Evolutionary conservation across 2,888 invertebrate species (phyloP).

Genomic region (Mantis religiosa): DNA sequence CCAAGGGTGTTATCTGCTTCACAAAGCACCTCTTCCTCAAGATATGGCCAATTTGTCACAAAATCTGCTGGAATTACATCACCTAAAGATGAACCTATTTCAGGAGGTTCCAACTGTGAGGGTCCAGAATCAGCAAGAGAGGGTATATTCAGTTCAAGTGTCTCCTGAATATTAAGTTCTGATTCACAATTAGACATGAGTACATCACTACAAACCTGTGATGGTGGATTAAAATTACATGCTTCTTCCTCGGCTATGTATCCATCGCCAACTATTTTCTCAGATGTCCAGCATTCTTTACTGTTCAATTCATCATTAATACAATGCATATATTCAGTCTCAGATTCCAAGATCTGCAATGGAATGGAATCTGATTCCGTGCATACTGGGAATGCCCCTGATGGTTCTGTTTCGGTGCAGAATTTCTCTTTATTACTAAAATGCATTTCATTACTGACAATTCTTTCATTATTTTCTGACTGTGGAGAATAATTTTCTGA

Average conservation of each 20-base stretch:
- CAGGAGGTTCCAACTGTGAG: background rate
- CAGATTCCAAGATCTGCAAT: background rate
- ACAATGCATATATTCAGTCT: background rate
- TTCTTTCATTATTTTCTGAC: background rate
- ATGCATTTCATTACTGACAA: background rate
- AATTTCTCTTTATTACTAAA: background rate
- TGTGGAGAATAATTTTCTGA: background rate
- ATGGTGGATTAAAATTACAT: background rate
- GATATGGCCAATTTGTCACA: slow-evolving; percentile 29
- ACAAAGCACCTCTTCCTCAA: slow-evolving; percentile 28
- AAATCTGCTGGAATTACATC: slow-evolving; percentile 19
- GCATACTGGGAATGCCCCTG: background rate
- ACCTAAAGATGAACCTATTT: background rate
- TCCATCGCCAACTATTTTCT: background rate
- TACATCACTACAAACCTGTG: background rate
- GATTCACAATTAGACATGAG: background rate
- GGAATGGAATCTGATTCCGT: background rate
- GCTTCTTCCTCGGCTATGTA: background rate
- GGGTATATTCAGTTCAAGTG: background rate
- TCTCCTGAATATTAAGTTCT: background rate
- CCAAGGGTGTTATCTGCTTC: background rate
- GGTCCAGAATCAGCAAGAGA: background rate
- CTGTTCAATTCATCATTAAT: background rate
- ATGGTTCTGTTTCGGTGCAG: background rate
- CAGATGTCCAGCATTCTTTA: background rate